Conservation (phyloP, 2,797 vertebrate species). For the Ctenopoma multispine region DNA sequence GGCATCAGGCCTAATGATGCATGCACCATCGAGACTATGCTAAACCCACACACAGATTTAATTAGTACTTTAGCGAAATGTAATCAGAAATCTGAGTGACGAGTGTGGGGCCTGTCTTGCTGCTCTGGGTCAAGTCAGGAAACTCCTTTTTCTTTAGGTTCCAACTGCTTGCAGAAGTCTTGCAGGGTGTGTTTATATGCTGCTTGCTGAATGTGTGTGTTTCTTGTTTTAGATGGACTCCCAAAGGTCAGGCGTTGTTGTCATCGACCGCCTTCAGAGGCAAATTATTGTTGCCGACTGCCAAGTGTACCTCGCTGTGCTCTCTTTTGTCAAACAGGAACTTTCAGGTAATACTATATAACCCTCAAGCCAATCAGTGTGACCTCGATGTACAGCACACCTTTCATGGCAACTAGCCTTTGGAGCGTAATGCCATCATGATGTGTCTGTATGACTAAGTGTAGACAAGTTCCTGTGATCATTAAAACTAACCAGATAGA, state of each 20-base stretch:
- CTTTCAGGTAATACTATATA: constrained; percentile 88
- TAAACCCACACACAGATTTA: constrained; percentile 55
- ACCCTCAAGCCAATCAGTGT: constrained; percentile 69
- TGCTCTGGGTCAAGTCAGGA: constrained; percentile 29
- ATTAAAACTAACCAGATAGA: too few relatives aligned
- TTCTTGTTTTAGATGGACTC: constrained; percentile 87
- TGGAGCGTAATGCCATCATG: neutral
- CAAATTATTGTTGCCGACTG: constrained; percentile 99
- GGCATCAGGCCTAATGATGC: constrained; percentile 36
- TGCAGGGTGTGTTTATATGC: constrained; percentile 10
- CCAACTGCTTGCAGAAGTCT: constrained; percentile 5
- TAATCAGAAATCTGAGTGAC: constrained; percentile 54
- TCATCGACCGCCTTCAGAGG: constrained; percentile 95
- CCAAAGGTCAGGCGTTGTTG: constrained; percentile 89
- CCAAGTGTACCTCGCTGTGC: constrained; percentile 97
- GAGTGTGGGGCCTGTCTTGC: constrained; percentile 2
- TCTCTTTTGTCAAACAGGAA: constrained; percentile 97
- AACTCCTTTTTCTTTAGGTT: constrained; percentile 18
- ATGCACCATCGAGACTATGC: constrained; percentile 68
- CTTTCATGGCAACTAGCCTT: neutral
- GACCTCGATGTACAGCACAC: neutral
- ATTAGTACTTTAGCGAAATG: constrained; percentile 68
- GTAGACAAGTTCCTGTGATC: too few relatives aligned
- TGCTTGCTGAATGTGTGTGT: constrained; percentile 13
- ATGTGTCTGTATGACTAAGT: neutral